Percentiles rank a stretch among this genome's conserved stretches.
phyloP scores from a whole-genome alignment of 2,888 invertebrate genomes.

The Geotrupes spiniger region DNA sequence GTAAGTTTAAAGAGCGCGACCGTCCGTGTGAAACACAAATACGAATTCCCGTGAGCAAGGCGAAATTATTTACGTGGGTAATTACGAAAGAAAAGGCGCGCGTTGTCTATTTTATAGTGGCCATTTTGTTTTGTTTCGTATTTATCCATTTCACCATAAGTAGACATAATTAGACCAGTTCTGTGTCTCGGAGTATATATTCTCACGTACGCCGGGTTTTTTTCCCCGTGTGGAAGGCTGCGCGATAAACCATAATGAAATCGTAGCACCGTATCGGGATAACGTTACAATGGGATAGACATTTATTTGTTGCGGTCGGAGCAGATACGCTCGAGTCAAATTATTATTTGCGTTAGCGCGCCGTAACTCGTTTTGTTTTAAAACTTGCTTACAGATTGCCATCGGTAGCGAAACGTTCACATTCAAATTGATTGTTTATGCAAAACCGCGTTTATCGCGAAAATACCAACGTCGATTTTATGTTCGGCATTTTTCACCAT shows the following conservation, averaged over 20 bases:
- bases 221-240: neutral
- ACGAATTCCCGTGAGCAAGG: too few species aligned
- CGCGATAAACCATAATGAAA: neutral
- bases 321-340: too few species aligned
- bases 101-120: neutral
- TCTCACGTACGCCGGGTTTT: neutral
- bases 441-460: too few species aligned
- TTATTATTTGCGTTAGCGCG: too few species aligned
- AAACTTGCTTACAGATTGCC: too few species aligned
- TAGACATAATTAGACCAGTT: conserved; percentile 1
- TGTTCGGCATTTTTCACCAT: too few species aligned
- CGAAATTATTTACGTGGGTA: neutral
- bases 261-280: neutral
- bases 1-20: conserved; percentile 18
- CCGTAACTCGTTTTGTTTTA: too few species aligned
- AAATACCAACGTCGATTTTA: too few species aligned
- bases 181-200: neutral
- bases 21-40: too few species aligned
- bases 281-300: neutral
- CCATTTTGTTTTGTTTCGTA: conserved; percentile 1
- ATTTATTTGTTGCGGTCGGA: neutral
- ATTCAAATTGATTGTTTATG: too few species aligned
- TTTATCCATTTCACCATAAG: conserved; percentile 2
- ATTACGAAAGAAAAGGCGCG: neutral
- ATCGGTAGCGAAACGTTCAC: too few species aligned